phyloP scores from a whole-genome alignment of 2,888 invertebrate genomes.

The Phorcus lineatus region DNA sequence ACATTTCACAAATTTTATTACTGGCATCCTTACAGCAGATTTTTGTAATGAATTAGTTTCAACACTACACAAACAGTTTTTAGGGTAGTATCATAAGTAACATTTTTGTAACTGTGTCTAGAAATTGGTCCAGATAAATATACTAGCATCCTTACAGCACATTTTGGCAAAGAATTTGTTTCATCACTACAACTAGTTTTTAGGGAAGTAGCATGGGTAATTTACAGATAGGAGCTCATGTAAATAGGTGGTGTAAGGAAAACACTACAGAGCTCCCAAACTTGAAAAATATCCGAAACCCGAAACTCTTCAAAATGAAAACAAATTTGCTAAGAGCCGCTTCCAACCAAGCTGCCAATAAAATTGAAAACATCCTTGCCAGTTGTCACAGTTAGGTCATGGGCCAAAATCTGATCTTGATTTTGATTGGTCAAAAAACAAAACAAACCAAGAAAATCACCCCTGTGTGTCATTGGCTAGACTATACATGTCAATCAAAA shows the following conservation, averaged over 20 bases:
- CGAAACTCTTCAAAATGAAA: conserved; percentile 2
- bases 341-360: not conserved
- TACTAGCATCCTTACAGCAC: no score
- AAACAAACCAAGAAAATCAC: not conserved
- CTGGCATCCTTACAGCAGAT: no score
- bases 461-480: not conserved
- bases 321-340: not conserved
- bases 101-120: no score
- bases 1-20: no score
- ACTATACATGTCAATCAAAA: not conserved
- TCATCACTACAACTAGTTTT: not conserved
- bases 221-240: not conserved
- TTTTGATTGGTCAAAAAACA: not conserved
- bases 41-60: no score
- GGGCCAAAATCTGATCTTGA: not conserved
- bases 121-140: no score
- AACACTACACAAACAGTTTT: no score
- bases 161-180: no score
- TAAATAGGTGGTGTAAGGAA: not conserved
- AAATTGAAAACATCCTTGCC: not conserved
- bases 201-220: conserved; percentile 14
- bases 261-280: not conserved
- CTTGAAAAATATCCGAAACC: conserved; percentile 8
- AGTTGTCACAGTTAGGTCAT: not conserved
- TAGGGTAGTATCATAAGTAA: no score